A percentile compares a stretch with the other conserved stretches of the same genome.
Evolutionary conservation across 2,113 vertebrate species (phyloP).

Genomic region (Pycnonotus jocosus): DNA sequence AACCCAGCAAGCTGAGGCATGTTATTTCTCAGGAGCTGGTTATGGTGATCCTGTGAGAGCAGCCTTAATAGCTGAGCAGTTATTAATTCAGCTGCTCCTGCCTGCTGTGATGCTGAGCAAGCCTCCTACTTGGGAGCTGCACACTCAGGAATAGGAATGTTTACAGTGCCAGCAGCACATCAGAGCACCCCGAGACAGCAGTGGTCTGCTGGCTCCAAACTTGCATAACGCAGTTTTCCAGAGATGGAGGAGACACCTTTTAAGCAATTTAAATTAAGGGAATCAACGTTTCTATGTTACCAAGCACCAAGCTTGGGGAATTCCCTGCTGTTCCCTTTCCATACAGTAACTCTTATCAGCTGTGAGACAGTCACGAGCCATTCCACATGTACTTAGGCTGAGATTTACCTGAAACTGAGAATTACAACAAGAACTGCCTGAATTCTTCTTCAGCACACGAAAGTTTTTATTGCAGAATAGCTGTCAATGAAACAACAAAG

Average conservation of each 20-base stretch:
- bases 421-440: not conserved
- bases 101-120: not conserved
- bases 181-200: not conserved
- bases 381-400: not conserved
- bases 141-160: not conserved
- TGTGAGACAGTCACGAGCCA: not conserved
- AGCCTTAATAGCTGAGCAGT: not conserved
- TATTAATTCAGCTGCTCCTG: not conserved
- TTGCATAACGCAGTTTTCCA: not conserved
- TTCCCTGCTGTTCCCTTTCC: not conserved
- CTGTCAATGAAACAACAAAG: not conserved
- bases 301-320: not conserved
- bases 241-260: not conserved
- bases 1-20: not conserved
- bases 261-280: not conserved
- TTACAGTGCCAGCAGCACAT: not conserved
- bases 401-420: not conserved
- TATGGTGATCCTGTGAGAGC: not conserved
- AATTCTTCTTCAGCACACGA: not conserved
- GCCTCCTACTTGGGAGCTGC: not conserved
- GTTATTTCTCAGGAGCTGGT: not conserved
- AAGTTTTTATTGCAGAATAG: not conserved
- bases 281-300: not conserved
- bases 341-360: not conserved
- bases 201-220: not conserved